These are phyloP conservation scores for Heterotilapia buettikoferi DNA, from an alignment of 2,113 vertebrate genomes.

Conservation along the genomic window DNA sequence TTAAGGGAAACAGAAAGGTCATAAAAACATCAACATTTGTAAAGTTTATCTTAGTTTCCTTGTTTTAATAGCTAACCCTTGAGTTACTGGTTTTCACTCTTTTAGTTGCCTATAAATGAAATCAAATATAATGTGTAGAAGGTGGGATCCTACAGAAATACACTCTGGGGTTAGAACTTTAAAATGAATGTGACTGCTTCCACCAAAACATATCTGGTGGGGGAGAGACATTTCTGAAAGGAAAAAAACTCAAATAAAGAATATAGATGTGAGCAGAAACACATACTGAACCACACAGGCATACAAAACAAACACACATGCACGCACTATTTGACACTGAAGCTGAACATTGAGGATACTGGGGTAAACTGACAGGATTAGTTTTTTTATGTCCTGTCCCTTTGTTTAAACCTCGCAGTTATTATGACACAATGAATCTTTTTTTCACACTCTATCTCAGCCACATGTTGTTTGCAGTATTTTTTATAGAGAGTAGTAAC, in stretches of 20 bases:
- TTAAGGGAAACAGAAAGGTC: neutral
- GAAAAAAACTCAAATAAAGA: neutral
- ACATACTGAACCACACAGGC: neutral
- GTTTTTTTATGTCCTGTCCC: neutral
- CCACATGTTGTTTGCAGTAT: constrained; percentile 3
- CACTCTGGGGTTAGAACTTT: neutral
- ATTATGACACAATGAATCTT: neutral
- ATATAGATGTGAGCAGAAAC: neutral
- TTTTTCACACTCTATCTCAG: neutral
- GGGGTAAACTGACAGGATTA: neutral
- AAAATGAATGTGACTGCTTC: neutral
- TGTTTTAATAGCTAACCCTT: neutral
- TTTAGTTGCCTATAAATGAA: neutral
- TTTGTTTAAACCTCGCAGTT: neutral
- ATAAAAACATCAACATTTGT: neutral
- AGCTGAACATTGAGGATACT: neutral
- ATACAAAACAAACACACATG: neutral
- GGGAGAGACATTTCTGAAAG: neutral
- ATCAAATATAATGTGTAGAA: neutral
- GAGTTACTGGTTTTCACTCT: neutral
- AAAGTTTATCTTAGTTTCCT: neutral
- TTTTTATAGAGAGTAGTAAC: constrained; percentile 17
- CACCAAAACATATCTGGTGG: neutral
- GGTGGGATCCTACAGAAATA: neutral
- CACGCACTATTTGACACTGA: neutral